Conservation (phyloP, 2,797 vertebrate genomes). For the Carduelis carduelis region DNA sequence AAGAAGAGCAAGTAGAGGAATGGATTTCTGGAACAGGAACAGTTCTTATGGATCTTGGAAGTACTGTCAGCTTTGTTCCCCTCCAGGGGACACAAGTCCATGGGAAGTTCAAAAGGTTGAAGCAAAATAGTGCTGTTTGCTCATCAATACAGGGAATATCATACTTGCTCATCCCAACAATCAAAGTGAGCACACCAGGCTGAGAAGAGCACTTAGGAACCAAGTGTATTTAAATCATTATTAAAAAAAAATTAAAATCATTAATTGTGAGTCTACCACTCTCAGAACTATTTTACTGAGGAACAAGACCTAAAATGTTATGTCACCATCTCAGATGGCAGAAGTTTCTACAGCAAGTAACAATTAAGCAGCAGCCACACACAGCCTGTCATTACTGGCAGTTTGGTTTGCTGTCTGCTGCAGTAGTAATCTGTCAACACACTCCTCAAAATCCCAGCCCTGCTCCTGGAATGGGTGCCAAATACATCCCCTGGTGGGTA, state of each 20-base stretch:
- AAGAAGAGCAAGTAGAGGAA: neutral
- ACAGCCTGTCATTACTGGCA: neutral
- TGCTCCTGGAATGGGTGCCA: neutral
- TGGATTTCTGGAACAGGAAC: neutral
- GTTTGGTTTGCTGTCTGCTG: neutral
- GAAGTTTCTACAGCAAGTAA: neutral
- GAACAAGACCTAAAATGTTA: neutral
- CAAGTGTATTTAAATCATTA: neutral
- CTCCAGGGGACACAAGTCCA: neutral
- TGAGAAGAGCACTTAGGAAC: conserved; percentile 4
- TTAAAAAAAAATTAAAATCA: neutral
- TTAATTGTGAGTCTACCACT: neutral
- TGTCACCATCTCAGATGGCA: neutral
- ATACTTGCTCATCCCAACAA: neutral
- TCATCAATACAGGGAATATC: neutral
- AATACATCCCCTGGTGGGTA: neutral
- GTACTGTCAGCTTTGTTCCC: neutral
- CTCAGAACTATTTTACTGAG: neutral
- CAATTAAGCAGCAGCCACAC: neutral
- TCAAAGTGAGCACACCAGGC: neutral
- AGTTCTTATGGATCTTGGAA: neutral
- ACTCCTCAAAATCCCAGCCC: neutral
- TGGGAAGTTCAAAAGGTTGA: neutral
- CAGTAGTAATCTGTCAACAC: neutral
- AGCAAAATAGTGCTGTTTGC: neutral